Percentiles rank a stretch among this genome's conserved stretches.
Evolutionary conservation across 2,113 vertebrate genomes (phyloP).

Genomic region (Prunella fulvescens): DNA sequence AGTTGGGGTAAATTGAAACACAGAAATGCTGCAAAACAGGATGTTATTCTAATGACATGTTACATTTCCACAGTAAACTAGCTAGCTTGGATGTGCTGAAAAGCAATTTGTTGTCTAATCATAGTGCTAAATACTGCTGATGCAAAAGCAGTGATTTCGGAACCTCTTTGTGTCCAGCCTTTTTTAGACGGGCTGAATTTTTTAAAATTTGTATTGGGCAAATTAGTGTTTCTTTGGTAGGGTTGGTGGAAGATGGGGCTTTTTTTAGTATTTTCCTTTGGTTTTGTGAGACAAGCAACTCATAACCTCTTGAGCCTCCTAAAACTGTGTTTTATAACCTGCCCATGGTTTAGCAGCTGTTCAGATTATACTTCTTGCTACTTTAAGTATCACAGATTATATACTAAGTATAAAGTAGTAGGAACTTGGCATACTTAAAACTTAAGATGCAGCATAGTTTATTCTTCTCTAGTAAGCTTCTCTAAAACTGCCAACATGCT

Average conservation of each 20-base stretch:
- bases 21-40: conserved; percentile 1
- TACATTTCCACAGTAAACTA: background rate
- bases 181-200: background rate
- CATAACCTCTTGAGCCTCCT: background rate
- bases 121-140: background rate
- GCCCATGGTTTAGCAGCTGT: background rate
- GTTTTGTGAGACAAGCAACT: background rate
- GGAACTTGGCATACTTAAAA: background rate
- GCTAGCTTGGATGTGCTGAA: background rate
- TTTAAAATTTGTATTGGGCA: background rate
- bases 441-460: background rate
- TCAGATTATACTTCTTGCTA: background rate
- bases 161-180: background rate
- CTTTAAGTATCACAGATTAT: background rate
- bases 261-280: background rate
- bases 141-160: background rate
- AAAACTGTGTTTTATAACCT: background rate
- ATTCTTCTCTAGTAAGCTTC: background rate
- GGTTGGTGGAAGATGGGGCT: background rate
- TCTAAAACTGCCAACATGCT: conserved; percentile 28
- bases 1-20: background rate
- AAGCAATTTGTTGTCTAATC: background rate
- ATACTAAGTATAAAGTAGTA: background rate
- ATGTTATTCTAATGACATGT: conserved; percentile 3
- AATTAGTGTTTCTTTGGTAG: background rate